These are phyloP conservation scores for Macrobrachium rosenbergii DNA, from an alignment of 1,140 invertebrate species.

Conservation along the genomic window DNA sequence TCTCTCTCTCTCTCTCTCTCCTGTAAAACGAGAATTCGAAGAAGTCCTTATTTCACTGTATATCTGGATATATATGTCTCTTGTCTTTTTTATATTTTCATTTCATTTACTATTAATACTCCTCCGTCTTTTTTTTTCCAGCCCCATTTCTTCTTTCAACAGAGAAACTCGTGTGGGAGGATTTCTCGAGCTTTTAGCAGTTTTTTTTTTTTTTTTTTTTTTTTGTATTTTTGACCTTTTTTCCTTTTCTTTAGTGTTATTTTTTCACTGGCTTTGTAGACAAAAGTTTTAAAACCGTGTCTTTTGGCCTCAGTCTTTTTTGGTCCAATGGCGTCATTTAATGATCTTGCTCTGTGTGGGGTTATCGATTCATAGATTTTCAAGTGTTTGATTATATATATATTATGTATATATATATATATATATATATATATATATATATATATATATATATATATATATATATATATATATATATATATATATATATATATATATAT, in stretches of 20 bases:
- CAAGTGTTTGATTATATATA: not conserved
- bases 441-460: slow-evolving; percentile 18
- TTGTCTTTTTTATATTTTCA: too few relatives aligned
- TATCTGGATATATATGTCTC: too few relatives aligned
- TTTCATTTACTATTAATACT: too few relatives aligned
- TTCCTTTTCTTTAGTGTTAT: too few relatives aligned
- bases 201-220: too few relatives aligned
- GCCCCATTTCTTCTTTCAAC: not conserved
- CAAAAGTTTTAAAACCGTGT: too few relatives aligned
- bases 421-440: slow-evolving; percentile 14
- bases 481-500: not conserved
- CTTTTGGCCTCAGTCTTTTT: not conserved
- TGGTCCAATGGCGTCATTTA: not conserved
- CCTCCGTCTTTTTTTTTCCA: not conserved
- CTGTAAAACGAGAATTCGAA: not conserved
- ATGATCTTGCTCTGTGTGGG: too few relatives aligned
- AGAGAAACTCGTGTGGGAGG: too few relatives aligned
- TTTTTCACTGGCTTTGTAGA: too few relatives aligned
- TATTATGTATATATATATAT: not conserved
- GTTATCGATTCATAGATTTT: not conserved
- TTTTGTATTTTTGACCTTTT: too few relatives aligned
- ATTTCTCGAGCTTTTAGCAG: too few relatives aligned
- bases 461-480: not conserved
- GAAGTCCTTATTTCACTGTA: not conserved
- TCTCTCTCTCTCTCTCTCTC: not conserved